A percentile compares a stretch with the other conserved stretches of the same genome.
Conservation (phyloP, 2,888 invertebrate genomes). For the Coelinius sp. region DNA sequence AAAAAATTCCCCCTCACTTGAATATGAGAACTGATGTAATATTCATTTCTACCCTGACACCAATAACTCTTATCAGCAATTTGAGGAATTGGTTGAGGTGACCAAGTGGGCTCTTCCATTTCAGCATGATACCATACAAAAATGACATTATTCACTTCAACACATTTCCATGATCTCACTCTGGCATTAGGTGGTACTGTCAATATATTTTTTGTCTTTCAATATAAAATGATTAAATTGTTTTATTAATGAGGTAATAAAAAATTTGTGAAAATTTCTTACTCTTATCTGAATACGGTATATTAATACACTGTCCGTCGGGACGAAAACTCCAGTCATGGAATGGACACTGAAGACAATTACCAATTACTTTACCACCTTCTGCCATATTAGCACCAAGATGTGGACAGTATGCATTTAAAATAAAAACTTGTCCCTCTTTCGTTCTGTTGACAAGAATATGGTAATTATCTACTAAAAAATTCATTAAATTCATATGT, state of each 20-base stretch:
- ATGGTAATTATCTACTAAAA: not conserved
- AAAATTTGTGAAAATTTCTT: conserved; percentile 26
- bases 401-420: conserved; percentile 93
- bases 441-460: conserved; percentile 61
- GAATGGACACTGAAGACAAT: conserved; percentile 90
- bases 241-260: not conserved
- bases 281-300: conserved; percentile 81
- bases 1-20: conserved; percentile 77
- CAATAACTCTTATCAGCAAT: conserved; percentile 74
- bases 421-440: conserved; percentile 76
- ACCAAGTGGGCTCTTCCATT: conserved; percentile 79
- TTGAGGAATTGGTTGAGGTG: conserved; percentile 74
- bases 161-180: conserved; percentile 79
- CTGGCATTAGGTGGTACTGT: conserved; percentile 80
- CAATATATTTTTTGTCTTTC: conserved; percentile 15
- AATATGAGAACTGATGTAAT: conserved; percentile 82
- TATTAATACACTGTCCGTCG: conserved; percentile 80
- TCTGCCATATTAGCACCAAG: conserved; percentile 89
- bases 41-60: conserved; percentile 85
- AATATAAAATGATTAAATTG: not conserved
- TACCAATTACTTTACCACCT: conserved; percentile 83
- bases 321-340: conserved; percentile 89
- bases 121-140: conserved; percentile 90
- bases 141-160: conserved; percentile 81
- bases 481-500: not conserved